These are phyloP conservation scores for Aelia acuminata DNA, from an alignment of 2,888 invertebrate genomes.

Conservation along the genomic window DNA sequence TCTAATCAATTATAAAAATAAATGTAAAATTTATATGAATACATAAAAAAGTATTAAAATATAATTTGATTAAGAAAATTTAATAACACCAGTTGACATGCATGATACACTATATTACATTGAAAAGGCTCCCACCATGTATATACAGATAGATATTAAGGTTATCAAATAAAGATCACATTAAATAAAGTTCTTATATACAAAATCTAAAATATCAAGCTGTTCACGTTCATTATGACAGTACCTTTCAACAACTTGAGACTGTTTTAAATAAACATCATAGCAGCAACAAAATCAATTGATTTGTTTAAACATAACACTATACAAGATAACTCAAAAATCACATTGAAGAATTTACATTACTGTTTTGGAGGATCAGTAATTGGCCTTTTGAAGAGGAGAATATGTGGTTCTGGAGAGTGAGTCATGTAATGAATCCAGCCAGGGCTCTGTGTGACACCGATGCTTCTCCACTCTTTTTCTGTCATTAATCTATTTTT, in stretches of 20 bases:
- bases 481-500: slow-evolving; percentile 95
- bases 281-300: slow-evolving; percentile 31
- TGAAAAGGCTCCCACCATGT: slow-evolving; percentile 9
- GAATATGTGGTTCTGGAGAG: slow-evolving; percentile 94
- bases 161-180: slow-evolving; percentile 10
- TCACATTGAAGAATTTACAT: slow-evolving; percentile 33
- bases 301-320: slow-evolving; percentile 40
- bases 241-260: slow-evolving; percentile 6
- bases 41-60: background rate
- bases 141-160: background rate
- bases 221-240: slow-evolving; percentile 5
- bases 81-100: background rate
- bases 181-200: slow-evolving; percentile 45
- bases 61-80: background rate
- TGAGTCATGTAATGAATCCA: slow-evolving; percentile 99
- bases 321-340: slow-evolving; percentile 42
- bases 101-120: slow-evolving; percentile 3
- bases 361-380: slow-evolving; percentile 57
- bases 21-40: background rate
- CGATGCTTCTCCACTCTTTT: slow-evolving; percentile 93
- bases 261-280: slow-evolving; percentile 38
- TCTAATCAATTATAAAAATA: background rate
- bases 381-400: slow-evolving; percentile 78
- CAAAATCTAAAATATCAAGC: slow-evolving; percentile 22
- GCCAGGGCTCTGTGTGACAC: slow-evolving; percentile 95